Evolutionary conservation across 2,797 vertebrate genomes (phyloP), one percentile per base, ranked within the genome.

Genomic region (Darevskia nairensis): DNA sequence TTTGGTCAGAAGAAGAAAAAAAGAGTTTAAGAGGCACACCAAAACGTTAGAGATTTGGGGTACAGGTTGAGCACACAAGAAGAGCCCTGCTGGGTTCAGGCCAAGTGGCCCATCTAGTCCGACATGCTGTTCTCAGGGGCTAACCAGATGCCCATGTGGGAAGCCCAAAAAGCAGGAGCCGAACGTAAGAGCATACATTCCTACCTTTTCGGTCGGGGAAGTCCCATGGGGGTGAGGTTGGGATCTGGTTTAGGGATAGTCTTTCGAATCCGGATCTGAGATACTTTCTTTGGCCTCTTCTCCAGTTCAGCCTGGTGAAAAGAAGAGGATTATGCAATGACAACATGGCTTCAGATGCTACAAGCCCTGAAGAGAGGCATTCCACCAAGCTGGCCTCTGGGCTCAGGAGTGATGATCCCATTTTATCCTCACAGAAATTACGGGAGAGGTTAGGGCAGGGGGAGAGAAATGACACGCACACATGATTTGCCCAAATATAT

Each of bases 201-300:
- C 3, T 88, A 98, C 99, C 99, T 98, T 98, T 99, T 98, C 93
- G 97, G 97, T 95, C 98, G 98, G 86, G 99, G 99, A 23, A 99
- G 96, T 61, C 99, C 99, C 98, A 99, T 99, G 0, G 99, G 99
- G 17, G 99, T 99, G 82, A 99, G 98, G 74, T 96, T 98, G 64
- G 96, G 97, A 89, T 99, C 98, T 7, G 98, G 98, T 2, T 97
- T 98, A 81, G 98, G 98, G 82, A 99, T 93, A 0, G 98, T 97
- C 93, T 98, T 98, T 82, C 99, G 98, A 90, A 99, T 99, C 85
- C 98, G 95, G 89, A 99, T 99, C 96, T 98, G 98, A n/a, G 98
- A 99, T 19, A 99, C 98, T 93, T 97, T 97, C 97, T 98, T 99
- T 89, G 94, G 97, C 90, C 88, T 97, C 89, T 96, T 95, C 89